These are phyloP conservation scores for Capitella teleta DNA, from an alignment of 1,140 invertebrate genomes.

Conservation along the genomic window DNA sequence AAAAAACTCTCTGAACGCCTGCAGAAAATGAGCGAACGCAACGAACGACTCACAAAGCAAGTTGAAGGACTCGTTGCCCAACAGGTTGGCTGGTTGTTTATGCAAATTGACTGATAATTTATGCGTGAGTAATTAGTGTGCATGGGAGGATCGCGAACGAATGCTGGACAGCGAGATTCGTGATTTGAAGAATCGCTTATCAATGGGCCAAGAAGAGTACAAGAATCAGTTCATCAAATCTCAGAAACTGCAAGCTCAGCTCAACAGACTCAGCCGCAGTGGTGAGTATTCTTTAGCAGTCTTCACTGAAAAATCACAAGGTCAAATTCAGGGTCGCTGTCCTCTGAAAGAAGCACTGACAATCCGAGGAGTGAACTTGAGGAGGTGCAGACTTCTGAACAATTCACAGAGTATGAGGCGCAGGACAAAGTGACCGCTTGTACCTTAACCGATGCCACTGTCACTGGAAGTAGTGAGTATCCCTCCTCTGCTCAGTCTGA, in stretches of 20 bases:
- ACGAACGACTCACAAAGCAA: not conserved
- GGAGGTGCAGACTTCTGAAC: not conserved
- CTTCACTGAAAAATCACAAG: not conserved
- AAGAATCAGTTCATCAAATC: slow-evolving; percentile 12
- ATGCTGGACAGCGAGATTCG: slow-evolving; percentile 7
- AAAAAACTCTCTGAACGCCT: too few species aligned
- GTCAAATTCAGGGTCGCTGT: not conserved
- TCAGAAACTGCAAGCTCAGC: slow-evolving; percentile 5
- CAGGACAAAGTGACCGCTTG: not conserved
- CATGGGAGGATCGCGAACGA: not conserved
- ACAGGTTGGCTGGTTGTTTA: too few species aligned
- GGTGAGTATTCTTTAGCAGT: not conserved
- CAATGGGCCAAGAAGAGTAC: slow-evolving; percentile 14
- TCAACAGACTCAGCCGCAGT: not conserved
- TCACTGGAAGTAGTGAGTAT: not conserved
- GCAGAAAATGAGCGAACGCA: too few species aligned
- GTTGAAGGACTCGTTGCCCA: not conserved
- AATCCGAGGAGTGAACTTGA: not conserved
- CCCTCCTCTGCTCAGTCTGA: not conserved
- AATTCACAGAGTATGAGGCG: not conserved
- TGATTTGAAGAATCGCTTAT: slow-evolving; percentile 12
- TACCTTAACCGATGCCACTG: not conserved
- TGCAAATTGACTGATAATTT: not conserved
- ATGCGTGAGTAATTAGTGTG: not conserved
- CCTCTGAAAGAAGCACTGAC: not conserved